Conservation (phyloP, 1,140 invertebrate species). For the Uloborus diversus region DNA sequence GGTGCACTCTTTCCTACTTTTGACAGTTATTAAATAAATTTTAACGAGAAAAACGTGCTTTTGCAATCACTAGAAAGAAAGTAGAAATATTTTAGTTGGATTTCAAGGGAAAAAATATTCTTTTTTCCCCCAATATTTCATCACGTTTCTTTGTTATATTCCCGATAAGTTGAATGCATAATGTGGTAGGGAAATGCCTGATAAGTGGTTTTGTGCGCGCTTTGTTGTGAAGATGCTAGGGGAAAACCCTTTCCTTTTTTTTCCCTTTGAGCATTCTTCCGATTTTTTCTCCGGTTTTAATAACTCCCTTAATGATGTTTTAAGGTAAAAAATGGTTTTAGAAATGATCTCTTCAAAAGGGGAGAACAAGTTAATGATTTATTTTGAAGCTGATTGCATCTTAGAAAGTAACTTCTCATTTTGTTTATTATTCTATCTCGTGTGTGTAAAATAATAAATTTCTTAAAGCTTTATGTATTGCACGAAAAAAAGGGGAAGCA, state of each 20-base stretch:
- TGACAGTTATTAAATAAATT: conserved; percentile 40
- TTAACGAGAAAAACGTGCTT: conserved; percentile 43
- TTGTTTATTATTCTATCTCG: too few relatives aligned
- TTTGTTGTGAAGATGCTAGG: too few relatives aligned
- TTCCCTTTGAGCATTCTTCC: conserved; percentile 10
- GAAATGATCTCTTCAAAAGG: too few relatives aligned
- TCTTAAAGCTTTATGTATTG: too few relatives aligned
- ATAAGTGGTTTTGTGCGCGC: conserved; percentile 24
- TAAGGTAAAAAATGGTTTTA: too few relatives aligned
- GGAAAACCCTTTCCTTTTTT: too few relatives aligned
- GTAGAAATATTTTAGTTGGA: conserved; percentile 34
- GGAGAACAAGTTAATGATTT: too few relatives aligned
- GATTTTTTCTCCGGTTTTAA: background rate
- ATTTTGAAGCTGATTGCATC: too few relatives aligned
- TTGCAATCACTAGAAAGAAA: conserved; percentile 10
- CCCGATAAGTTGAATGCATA: conserved; percentile 34
- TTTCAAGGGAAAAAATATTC: background rate
- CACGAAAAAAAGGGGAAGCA: too few relatives aligned
- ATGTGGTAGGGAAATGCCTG: conserved; percentile 31
- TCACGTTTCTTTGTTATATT: conserved; percentile 27
- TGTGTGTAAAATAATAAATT: too few relatives aligned
- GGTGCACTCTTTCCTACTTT: conserved; percentile 23
- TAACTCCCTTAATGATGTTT: background rate
- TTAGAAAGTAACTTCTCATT: too few relatives aligned
- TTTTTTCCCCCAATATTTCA: conserved; percentile 13